Evolutionary conservation across 1,140 invertebrate species (phyloP), one percentile per base, ranked within the genome.

Genomic region (Brachionus calyciflorus): DNA sequence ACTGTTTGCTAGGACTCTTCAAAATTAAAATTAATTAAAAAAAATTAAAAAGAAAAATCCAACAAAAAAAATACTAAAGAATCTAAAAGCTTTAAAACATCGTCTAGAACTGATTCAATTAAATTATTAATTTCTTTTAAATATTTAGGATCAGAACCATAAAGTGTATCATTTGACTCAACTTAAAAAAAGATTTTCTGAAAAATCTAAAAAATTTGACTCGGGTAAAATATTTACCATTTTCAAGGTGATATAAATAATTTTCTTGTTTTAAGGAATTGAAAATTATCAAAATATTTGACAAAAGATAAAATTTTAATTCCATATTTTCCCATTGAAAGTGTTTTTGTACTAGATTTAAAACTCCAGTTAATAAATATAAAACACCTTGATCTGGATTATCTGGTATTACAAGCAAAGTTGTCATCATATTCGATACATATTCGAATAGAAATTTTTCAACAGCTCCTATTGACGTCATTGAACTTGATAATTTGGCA

Each of bases 121-220:
- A n/a, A 21, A 37, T 48, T 48, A 33, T 93, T 90, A 0, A 94
- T 87, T 86, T 93, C 91, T 3, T 83, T 83, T 10, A 94, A 85
- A 84, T 93, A 96, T 84, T 93, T 91, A 28, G 89, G 87, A 86
- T 96, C 93, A 46, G 89, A 89, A 1, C 93, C 93, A 83, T 96
- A 96, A n/a, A 97, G 84, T 57, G 89, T 88, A 83, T 97, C 93
- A 84, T 97, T 97, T 1, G 93, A 93, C 82, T 96, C 90, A 65
- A 96, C 92, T 93, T 85, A 78, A 86, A 88, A 81, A 77, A 41
- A 78, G 78, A 4, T 1, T 10, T 77, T 78, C 33, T 37, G 28
- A 48, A 19, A 7, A 44, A 33, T n/a, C n/a, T 40, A 40, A 41
- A 14, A 77, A 24, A 41, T 40, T 24, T 6, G 21, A 70, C 57